phyloP scores from a whole-genome alignment of 2,113 vertebrate genomes.

The Myodes glareolus region DNA sequence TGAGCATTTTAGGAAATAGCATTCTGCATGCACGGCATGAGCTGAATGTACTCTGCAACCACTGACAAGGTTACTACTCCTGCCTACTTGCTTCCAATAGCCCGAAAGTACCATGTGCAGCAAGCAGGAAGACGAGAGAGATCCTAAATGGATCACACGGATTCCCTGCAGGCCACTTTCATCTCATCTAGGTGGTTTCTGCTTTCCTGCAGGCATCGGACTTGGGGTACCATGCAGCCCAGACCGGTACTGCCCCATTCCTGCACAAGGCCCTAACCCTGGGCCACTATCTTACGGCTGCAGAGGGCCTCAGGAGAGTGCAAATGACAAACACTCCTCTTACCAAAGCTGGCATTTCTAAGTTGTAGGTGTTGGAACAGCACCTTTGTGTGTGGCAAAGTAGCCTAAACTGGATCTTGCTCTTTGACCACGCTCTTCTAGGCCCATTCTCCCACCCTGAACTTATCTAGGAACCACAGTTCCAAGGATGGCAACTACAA shows the following conservation, averaged over 20 bases:
- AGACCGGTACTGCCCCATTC: neutral
- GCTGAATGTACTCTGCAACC: accelerated
- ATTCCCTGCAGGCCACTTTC: neutral
- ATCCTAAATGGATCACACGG: accelerated
- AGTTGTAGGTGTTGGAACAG: neutral
- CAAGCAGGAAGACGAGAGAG: neutral
- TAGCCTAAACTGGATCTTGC: neutral
- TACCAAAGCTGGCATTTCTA: neutral
- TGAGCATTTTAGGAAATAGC: no score
- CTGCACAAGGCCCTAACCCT: neutral
- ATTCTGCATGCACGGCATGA: accelerated
- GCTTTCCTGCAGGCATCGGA: neutral
- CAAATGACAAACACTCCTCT: neutral
- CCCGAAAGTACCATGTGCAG: accelerated
- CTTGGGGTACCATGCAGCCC: neutral
- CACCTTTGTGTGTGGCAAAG: neutral
- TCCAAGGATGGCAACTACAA: neutral
- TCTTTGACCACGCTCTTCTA: neutral
- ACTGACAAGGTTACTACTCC: accelerated
- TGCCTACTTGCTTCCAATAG: neutral
- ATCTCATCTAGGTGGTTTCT: neutral
- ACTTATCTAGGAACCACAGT: neutral
- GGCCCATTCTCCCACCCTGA: neutral
- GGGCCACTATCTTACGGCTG: neutral
- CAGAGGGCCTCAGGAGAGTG: neutral